phyloP scores from a whole-genome alignment of 2,113 vertebrate species.

The Nerophis lumbriciformis region DNA sequence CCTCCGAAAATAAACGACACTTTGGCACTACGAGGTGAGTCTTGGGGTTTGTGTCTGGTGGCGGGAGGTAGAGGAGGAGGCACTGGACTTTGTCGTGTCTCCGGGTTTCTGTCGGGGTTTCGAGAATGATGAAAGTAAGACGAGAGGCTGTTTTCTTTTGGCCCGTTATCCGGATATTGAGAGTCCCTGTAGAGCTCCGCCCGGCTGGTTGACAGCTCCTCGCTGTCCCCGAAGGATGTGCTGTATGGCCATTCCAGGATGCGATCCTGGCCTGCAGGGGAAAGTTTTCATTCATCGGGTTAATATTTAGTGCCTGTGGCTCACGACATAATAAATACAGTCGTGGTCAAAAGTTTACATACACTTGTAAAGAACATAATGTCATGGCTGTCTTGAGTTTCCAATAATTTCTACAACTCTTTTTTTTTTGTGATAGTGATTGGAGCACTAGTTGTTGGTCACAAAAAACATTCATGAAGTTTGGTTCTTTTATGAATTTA shows the following conservation, averaged over 20 bases:
- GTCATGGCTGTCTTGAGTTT: no score
- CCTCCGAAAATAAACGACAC: slow-evolving; percentile 97
- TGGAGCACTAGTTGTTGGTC: no score
- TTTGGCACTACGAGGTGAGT: slow-evolving; percentile 89
- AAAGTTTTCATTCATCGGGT: neutral
- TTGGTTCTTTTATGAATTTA: no score
- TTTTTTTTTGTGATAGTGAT: no score
- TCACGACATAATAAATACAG: neutral
- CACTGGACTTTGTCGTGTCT: slow-evolving; percentile 69
- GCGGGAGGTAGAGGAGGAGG: slow-evolving; percentile 77
- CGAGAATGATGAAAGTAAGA: slow-evolving; percentile 76
- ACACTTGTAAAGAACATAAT: no score
- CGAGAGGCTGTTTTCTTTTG: slow-evolving; percentile 78
- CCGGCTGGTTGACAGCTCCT: slow-evolving; percentile 71
- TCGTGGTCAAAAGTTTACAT: no score
- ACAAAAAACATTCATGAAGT: no score
- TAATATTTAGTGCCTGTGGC: neutral
- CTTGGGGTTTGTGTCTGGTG: slow-evolving; percentile 84
- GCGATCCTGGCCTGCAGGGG: slow-evolving; percentile 70
- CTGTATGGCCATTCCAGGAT: slow-evolving; percentile 92
- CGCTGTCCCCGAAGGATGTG: slow-evolving; percentile 80
- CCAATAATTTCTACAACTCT: no score
- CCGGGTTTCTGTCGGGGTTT: slow-evolving; percentile 58
- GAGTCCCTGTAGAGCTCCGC: slow-evolving; percentile 73
- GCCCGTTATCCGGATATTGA: slow-evolving; percentile 69